phyloP scores from a whole-genome alignment of 2,888 invertebrate genomes.

The Drosophila setosimentum region DNA sequence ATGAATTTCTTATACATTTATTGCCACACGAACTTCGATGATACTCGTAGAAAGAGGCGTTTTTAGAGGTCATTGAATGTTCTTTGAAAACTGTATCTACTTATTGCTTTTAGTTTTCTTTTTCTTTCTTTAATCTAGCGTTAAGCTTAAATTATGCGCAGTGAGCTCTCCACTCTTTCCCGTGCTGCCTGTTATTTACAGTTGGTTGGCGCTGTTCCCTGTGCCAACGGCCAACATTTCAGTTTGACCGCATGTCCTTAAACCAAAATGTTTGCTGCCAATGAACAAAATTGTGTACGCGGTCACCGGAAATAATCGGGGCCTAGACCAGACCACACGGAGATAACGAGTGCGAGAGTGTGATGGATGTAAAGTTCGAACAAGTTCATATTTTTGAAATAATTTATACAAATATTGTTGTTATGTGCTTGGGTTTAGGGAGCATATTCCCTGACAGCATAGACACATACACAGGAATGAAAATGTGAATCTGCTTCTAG shows the following conservation, averaged over 20 bases:
- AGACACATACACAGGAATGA: not conserved
- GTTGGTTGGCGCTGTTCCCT: slow-evolving; percentile 60
- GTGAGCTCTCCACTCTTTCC: not conserved
- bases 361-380: slow-evolving; percentile 29
- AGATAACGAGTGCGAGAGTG: not conserved
- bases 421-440: slow-evolving; percentile 5
- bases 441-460: slow-evolving; percentile 13
- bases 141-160: slow-evolving; percentile 1
- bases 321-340: not conserved
- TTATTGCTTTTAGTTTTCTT: slow-evolving; percentile 1
- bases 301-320: slow-evolving; percentile 57
- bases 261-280: slow-evolving; percentile 53
- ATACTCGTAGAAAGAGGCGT: not conserved
- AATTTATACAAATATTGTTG: slow-evolving; percentile 34
- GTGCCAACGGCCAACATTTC: slow-evolving; percentile 54
- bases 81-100: slow-evolving; percentile 7
- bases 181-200: slow-evolving; percentile 58
- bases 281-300: slow-evolving; percentile 36
- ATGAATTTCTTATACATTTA: slow-evolving; percentile 27
- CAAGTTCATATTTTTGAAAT: slow-evolving; percentile 42
- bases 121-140: slow-evolving; percentile 5
- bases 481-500: slow-evolving; percentile 12
- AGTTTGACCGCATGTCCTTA: slow-evolving; percentile 62
- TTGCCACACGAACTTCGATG: slow-evolving; percentile 23
- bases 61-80: slow-evolving; percentile 13